A percentile compares a stretch with the other conserved stretches of the same genome.
Conservation (phyloP, 2,113 vertebrate species). For the Eptesicus fuscus region DNA sequence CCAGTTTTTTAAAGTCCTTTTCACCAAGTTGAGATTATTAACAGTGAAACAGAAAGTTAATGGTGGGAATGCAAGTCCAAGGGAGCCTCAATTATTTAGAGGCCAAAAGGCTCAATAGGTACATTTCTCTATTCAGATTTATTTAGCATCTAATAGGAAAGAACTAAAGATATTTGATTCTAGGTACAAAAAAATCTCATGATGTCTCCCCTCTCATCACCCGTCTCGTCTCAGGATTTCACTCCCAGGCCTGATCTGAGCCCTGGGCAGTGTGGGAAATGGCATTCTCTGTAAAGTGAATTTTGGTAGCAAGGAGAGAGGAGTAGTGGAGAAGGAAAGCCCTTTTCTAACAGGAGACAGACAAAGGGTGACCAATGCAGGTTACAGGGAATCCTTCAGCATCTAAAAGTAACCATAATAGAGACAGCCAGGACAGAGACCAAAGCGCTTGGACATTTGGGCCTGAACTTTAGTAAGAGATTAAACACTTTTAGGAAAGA, state of each 20-base stretch:
- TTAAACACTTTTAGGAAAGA: not conserved
- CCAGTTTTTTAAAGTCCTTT: slow-evolving; percentile 25
- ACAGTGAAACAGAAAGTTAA: slow-evolving; percentile 20
- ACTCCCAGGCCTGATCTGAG: not conserved
- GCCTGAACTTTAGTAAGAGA: not conserved
- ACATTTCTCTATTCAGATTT: not conserved
- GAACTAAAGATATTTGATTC: slow-evolving; percentile 9
- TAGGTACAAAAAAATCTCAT: not conserved
- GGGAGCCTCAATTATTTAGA: not conserved
- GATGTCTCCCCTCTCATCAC: not conserved
- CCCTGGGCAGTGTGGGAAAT: not conserved
- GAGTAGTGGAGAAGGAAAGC: not conserved
- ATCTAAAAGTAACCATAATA: not conserved
- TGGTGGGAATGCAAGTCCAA: not conserved
- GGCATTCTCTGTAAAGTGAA: not conserved
- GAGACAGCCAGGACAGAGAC: not conserved
- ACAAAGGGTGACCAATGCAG: not conserved
- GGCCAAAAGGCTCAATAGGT: not conserved
- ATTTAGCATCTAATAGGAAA: slow-evolving; percentile 8
- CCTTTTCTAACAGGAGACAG: slow-evolving; percentile 24
- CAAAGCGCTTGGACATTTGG: not conserved
- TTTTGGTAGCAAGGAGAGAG: not conserved
- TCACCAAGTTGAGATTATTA: not conserved
- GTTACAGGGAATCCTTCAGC: not conserved
- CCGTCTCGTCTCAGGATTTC: not conserved